Evolutionary conservation across 2,797 vertebrate genomes (phyloP).

Genomic region (Chelidonichthys spinosus): DNA sequence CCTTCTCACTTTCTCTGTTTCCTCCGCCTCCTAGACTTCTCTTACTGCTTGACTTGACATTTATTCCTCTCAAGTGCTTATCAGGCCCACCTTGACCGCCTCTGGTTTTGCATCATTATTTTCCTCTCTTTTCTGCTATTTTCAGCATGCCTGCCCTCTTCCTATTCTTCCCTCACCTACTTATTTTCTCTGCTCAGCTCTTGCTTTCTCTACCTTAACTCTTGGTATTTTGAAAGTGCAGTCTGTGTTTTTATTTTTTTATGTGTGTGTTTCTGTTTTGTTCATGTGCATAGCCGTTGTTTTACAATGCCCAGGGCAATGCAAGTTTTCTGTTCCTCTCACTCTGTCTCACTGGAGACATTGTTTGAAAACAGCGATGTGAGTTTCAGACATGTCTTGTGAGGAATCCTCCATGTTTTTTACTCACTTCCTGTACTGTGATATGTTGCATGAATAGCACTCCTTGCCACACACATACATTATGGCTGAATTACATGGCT

Average conservation of each 20-base stretch:
- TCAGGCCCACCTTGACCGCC: conserved; percentile 67
- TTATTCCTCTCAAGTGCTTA: conserved; percentile 70
- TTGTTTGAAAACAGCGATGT: conserved; percentile 68
- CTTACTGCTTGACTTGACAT: conserved; percentile 68
- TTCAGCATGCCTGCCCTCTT: conserved; percentile 63
- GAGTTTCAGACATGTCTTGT: conserved; percentile 51
- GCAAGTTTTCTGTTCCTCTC: conserved; percentile 61
- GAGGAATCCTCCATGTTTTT: conserved; percentile 41
- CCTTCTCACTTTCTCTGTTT: conserved; percentile 39
- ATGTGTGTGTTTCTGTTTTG: conserved; percentile 47
- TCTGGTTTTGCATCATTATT: conserved; percentile 79
- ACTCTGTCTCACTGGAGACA: conserved; percentile 62
- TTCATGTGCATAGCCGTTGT: conserved; percentile 64
- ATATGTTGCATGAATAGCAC: neutral
- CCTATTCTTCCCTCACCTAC: conserved; percentile 61
- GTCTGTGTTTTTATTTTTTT: conserved; percentile 19
- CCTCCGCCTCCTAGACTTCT: conserved; percentile 43
- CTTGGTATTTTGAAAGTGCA: conserved; percentile 64
- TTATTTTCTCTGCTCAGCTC: conserved; percentile 49
- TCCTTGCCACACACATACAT: neutral
- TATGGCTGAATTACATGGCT: neutral
- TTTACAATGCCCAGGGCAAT: conserved; percentile 71
- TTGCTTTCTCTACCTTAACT: conserved; percentile 55
- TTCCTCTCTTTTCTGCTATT: conserved; percentile 67
- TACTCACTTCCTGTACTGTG: conserved; percentile 8